Base-by-base conservation (phyloP, 2,113 vertebrate genomes). In the Syngnathus typhle region DNA sequence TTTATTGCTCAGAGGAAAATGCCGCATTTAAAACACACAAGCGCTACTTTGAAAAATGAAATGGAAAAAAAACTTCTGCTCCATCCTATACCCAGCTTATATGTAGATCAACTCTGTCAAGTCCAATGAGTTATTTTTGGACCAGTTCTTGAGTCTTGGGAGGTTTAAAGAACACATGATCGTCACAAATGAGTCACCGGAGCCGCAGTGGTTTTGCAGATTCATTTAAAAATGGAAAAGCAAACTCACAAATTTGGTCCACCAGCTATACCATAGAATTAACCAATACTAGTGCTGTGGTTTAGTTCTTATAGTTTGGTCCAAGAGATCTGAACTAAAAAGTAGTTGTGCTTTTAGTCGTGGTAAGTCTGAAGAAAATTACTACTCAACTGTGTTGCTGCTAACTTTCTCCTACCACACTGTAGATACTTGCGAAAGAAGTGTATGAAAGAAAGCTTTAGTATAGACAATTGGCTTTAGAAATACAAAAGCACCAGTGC, bases 11-110 rank as follows among this genome's bases (percentile, higher is more conserved):
- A 61, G 4, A 61, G 41, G 39, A 61, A 61, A 41, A 49, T 52
- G 21, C 9, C 18, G 18, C 36, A 60, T 60, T 61, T 0, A 61
- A 27, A 73, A 73, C 38, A 73, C 43, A 41, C 63, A 54, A 60
- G 7, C 32, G 10, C 18, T 60, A 60, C 16, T 19, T 38, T 4
- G 9, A 0, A 16, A 36, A 37, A 37, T n/a, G n/a, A n/a, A n/a
- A n/a, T n/a, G 36, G 19, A 59, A 36, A 18, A 37, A 59, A 58
- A 4, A 37, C 7, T 7, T 36, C 0, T 2, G 2, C 27, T 7
- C 7, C 23, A 11, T 60, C 37, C 37, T 60, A 5, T 60, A 1
- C 7, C 16, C 58, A 32, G 21, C 54, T 27, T 56, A 27, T 27
- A 56, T 56, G 13, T 56, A 32, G 7, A 23, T 55, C 52, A 55